These are phyloP conservation scores for Epinephelus awoara DNA, from an alignment of 2,797 vertebrate genomes.

Conservation along the genomic window DNA sequence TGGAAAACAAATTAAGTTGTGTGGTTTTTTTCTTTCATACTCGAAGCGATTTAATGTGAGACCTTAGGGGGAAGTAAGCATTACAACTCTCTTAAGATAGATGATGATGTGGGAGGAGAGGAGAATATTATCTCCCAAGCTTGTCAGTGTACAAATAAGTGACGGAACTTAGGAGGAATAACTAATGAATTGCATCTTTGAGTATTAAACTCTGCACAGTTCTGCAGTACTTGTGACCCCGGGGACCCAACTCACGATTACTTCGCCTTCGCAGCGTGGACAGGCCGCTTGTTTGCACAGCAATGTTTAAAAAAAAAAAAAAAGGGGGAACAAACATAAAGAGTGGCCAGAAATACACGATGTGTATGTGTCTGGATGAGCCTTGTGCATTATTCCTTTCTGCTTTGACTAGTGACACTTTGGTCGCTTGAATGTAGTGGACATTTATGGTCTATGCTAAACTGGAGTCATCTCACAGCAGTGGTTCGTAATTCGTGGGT, in stretches of 20 bases:
- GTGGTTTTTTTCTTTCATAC: slow-evolving; percentile 10
- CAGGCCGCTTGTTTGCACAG: not conserved
- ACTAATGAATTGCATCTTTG: slow-evolving; percentile 24
- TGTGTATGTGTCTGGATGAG: no score
- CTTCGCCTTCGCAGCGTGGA: not conserved
- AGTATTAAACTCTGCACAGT: not conserved
- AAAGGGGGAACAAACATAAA: no score
- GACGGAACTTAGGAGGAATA: slow-evolving; percentile 20
- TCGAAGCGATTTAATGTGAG: slow-evolving; percentile 9
- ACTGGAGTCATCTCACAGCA: no score
- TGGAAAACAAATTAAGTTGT: slow-evolving; percentile 21
- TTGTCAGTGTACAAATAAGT: slow-evolving; percentile 27
- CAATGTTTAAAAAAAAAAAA: not conserved
- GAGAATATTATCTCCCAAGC: slow-evolving; percentile 16
- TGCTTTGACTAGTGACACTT: no score
- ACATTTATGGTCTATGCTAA: no score
- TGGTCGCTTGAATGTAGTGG: no score
- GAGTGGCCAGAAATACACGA: no score
- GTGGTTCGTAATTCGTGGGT: no score
- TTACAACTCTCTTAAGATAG: slow-evolving; percentile 20
- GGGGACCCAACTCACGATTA: not conserved
- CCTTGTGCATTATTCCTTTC: no score
- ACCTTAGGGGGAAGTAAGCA: slow-evolving; percentile 10
- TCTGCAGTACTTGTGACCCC: not conserved
- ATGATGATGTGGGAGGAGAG: slow-evolving; percentile 30